Evolutionary conservation across 1,140 invertebrate species (phyloP).

Genomic region (Drepana arcuata): DNA sequence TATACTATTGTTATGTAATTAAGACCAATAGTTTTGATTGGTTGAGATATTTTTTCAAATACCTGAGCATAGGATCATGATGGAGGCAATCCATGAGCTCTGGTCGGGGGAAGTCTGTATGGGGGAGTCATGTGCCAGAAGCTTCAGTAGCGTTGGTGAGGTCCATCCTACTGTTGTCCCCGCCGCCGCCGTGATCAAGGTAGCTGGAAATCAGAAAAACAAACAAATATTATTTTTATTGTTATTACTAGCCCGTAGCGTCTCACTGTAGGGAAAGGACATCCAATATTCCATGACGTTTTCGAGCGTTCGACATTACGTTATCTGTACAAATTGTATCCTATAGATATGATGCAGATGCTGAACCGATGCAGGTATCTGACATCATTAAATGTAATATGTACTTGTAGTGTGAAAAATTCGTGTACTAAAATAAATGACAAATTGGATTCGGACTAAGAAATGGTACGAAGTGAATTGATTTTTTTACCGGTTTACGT

Average conservation of each 20-base stretch:
- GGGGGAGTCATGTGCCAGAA: conserved; percentile 55
- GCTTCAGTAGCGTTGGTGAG: conserved; percentile 72
- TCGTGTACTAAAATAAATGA: too few relatives aligned
- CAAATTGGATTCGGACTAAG: too few relatives aligned
- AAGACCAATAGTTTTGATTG: too few relatives aligned
- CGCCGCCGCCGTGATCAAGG: conserved; percentile 66
- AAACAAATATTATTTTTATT: conserved; percentile 2
- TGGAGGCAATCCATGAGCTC: conserved; percentile 77
- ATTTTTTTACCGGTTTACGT: too few relatives aligned
- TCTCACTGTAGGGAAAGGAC: too few relatives aligned
- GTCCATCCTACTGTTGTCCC: conserved; percentile 74
- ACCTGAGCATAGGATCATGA: conserved; percentile 72
- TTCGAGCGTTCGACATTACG: too few relatives aligned
- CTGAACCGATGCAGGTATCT: neutral
- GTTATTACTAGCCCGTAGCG: too few relatives aligned
- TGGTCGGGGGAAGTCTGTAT: conserved; percentile 73
- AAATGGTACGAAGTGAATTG: too few relatives aligned
- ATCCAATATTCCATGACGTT: too few relatives aligned
- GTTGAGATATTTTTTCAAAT: conserved; percentile 4
- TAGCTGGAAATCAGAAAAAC: conserved; percentile 44
- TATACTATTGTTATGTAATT: too few relatives aligned
- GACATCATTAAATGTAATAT: neutral
- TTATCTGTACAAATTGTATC: conserved; percentile 5
- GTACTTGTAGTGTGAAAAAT: too few relatives aligned
- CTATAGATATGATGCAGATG: neutral